Percentiles rank a stretch among this genome's conserved stretches.
phyloP scores from a whole-genome alignment of 2,797 vertebrate species.

The Cynodonichthys magdalenae region DNA sequence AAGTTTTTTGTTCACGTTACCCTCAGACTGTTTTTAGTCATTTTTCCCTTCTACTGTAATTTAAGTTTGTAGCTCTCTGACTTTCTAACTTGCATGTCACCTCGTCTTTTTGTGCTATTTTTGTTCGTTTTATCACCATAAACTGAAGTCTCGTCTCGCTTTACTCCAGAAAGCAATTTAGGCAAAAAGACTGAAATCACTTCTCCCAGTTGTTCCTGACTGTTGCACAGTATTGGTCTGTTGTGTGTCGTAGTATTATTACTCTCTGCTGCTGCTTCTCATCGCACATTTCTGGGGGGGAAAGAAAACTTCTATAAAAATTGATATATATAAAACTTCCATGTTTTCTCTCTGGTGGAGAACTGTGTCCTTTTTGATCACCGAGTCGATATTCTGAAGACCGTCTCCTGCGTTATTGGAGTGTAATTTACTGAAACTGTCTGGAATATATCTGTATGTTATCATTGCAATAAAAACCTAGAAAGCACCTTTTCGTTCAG shows the following conservation, averaged over 20 bases:
- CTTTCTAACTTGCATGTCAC: background rate
- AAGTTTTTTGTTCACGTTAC: constrained; percentile 8
- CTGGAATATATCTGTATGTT: constrained; percentile 83
- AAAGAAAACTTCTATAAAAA: constrained; percentile 55
- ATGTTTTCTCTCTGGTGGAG: constrained; percentile 67
- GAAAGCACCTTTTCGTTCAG: constrained; percentile 53
- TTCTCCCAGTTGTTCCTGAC: constrained; percentile 63
- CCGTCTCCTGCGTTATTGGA: constrained; percentile 80
- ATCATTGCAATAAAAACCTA: constrained; percentile 86
- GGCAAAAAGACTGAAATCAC: constrained; percentile 27
- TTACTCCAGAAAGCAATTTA: constrained; percentile 51
- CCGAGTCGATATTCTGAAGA: constrained; percentile 72
- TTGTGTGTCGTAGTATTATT: constrained; percentile 78
- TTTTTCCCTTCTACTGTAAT: constrained; percentile 21
- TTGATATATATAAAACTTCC: constrained; percentile 52
- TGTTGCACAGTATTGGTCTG: constrained; percentile 78
- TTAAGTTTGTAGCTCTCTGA: constrained; percentile 32
- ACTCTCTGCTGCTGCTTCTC: constrained; percentile 76
- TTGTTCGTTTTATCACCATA: constrained; percentile 15
- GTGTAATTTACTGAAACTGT: constrained; percentile 83
- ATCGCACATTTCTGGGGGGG: constrained; percentile 65
- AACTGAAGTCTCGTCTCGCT: constrained; percentile 50
- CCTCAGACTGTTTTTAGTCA: constrained; percentile 9
- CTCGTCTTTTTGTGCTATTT: constrained; percentile 23
- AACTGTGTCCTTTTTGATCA: constrained; percentile 59